Evolutionary conservation across 2,797 vertebrate genomes (phyloP).

Genomic region (Lemur catta): DNA sequence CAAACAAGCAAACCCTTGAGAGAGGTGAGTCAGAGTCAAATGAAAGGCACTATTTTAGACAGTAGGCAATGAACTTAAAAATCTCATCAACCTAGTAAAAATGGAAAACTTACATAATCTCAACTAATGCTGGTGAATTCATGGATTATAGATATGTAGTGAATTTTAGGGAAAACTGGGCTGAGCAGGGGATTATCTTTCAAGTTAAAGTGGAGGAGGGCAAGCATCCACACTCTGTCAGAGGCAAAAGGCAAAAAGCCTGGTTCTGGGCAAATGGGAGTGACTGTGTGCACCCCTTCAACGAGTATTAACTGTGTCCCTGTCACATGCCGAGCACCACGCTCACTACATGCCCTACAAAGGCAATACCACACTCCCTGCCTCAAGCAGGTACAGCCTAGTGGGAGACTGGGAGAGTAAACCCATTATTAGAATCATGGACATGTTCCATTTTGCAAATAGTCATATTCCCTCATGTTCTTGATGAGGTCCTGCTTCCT

Average conservation of each 20-base stretch:
- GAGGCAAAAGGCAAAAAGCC: background rate
- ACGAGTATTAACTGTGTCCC: background rate
- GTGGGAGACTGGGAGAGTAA: background rate
- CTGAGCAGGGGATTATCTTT: background rate
- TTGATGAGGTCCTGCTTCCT: conserved; percentile 47
- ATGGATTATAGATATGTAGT: background rate
- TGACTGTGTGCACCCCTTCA: background rate
- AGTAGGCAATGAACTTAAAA: background rate
- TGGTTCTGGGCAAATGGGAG: background rate
- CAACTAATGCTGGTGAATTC: background rate
- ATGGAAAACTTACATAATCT: background rate
- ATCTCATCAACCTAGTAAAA: background rate
- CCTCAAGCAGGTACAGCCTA: background rate
- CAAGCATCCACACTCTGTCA: background rate
- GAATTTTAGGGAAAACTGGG: background rate
- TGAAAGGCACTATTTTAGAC: background rate
- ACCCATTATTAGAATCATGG: rapidly evolving
- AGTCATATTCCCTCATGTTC: background rate
- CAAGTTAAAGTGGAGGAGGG: background rate
- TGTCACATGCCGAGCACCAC: background rate
- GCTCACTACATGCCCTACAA: background rate
- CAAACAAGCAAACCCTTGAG: background rate
- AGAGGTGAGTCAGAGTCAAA: background rate
- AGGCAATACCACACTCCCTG: background rate
- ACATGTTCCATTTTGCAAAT: background rate